These are phyloP conservation scores for Penaeus vannamei DNA, from an alignment of 1,140 invertebrate genomes.

Conservation along the genomic window DNA sequence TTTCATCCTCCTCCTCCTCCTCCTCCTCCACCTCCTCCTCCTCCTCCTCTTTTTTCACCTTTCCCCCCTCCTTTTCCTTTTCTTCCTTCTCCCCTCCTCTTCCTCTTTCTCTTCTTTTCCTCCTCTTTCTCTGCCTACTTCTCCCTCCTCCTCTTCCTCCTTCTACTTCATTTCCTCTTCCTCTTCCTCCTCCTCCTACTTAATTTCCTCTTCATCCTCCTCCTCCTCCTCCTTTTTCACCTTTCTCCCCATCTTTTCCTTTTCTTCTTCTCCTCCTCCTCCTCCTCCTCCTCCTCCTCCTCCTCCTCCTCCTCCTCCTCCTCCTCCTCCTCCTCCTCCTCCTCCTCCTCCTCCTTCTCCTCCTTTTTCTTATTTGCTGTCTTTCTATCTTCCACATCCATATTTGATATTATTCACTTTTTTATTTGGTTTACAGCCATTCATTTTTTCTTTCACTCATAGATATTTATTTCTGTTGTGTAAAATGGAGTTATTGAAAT, in stretches of 20 bases:
- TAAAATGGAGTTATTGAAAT: too few species aligned
- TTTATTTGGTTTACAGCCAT: background rate
- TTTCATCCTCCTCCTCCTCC: background rate
- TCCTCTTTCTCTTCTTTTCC: background rate
- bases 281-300: background rate
- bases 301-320: background rate
- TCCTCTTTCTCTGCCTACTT: too few species aligned
- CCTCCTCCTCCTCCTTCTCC: background rate
- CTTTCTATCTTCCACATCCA: background rate
- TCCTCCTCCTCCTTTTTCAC: too few species aligned
- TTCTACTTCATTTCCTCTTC: background rate
- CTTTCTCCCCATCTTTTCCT: background rate
- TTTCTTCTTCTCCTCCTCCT: background rate
- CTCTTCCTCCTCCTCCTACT: background rate
- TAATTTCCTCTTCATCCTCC: background rate
- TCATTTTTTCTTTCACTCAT: background rate
- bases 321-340: background rate
- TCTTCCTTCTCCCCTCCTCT: background rate
- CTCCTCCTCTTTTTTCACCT: background rate
- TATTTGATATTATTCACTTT: background rate
- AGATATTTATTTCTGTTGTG: background rate
- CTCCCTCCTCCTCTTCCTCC: background rate
- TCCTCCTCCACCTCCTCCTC: background rate
- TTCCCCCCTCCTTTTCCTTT: background rate
- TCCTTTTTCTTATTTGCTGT: background rate